A percentile compares a stretch with the other conserved stretches of the same genome.
phyloP scores from a whole-genome alignment of 2,113 vertebrate species.

The Theristicus caerulescens region DNA sequence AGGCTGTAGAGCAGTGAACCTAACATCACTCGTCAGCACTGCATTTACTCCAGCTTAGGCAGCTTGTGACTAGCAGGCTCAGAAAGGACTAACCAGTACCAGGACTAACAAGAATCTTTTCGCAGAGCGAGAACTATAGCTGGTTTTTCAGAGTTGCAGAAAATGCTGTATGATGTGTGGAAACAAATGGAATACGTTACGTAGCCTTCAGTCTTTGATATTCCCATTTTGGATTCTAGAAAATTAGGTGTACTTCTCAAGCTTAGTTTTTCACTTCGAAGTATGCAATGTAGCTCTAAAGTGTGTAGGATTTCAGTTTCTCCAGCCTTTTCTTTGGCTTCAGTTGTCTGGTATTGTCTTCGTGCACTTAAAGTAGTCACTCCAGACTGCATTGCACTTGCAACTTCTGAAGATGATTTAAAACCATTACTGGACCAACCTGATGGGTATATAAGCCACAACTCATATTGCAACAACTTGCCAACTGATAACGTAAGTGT shows the following conservation, averaged over 20 bases:
- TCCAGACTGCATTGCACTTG: background rate
- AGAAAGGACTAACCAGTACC: background rate
- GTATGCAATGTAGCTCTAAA: background rate
- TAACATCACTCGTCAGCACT: background rate
- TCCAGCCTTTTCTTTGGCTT: background rate
- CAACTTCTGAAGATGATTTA: background rate
- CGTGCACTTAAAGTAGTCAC: background rate
- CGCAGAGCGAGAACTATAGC: background rate
- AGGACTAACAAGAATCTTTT: background rate
- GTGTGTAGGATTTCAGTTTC: background rate
- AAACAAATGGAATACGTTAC: background rate
- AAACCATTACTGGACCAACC: background rate
- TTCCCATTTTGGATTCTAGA: background rate
- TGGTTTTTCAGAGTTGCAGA: background rate
- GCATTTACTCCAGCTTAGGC: background rate
- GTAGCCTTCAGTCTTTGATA: background rate
- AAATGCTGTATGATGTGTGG: background rate
- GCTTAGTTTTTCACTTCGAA: background rate
- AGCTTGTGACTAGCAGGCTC: background rate
- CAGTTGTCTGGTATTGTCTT: background rate
- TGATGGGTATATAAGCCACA: background rate
- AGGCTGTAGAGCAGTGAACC: background rate
- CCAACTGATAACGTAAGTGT: fast-evolving
- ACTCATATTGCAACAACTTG: background rate
- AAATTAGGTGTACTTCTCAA: background rate